These are phyloP conservation scores for Polydrusus tereticollis DNA, from an alignment of 2,888 invertebrate species.

Conservation along the genomic window DNA sequence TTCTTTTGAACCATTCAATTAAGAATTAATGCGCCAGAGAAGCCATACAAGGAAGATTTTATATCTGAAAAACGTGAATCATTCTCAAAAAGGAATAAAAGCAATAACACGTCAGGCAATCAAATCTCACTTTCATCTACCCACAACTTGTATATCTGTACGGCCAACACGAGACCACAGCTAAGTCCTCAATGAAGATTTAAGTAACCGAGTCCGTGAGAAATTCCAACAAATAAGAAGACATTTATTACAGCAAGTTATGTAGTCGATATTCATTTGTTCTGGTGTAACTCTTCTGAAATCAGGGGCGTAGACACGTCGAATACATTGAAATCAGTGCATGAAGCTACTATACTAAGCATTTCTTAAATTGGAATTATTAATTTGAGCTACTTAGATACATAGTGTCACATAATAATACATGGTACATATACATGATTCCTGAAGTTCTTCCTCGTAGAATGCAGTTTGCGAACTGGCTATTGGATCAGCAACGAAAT, in stretches of 20 bases:
- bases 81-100: conserved; percentile 25
- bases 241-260: conserved; percentile 12
- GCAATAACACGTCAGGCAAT: conserved; percentile 23
- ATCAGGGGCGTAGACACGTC: neutral
- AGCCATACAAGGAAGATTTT: conserved; percentile 17
- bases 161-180: conserved; percentile 28
- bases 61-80: conserved; percentile 24
- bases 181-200: conserved; percentile 55
- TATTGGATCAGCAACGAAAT: too few species aligned
- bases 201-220: conserved; percentile 61
- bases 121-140: conserved; percentile 42
- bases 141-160: conserved; percentile 30
- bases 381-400: too few species aligned
- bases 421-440: too few species aligned
- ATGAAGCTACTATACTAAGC: too few species aligned
- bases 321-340: too few species aligned
- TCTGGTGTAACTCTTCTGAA: neutral
- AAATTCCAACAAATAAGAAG: conserved; percentile 60
- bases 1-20: neutral
- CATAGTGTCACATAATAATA: too few species aligned
- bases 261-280: conserved; percentile 4
- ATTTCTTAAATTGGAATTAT: too few species aligned
- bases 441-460: too few species aligned
- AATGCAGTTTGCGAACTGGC: too few species aligned
- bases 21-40: conserved; percentile 8